Conservation (phyloP, 2,113 vertebrate species). For the Ellobius talpinus region DNA sequence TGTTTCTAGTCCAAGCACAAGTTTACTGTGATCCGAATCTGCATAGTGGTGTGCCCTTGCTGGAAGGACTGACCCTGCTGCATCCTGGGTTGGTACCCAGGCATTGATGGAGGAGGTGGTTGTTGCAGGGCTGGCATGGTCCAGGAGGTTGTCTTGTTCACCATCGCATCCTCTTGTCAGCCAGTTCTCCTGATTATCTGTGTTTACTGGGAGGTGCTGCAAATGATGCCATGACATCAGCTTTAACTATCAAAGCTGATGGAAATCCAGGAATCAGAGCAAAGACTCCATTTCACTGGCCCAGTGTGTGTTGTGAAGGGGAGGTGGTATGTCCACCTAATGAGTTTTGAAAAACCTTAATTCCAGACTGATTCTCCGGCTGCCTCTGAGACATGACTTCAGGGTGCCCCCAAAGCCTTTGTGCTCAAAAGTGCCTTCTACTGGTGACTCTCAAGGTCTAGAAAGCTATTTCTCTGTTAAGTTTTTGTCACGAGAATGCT, state of each 20-base stretch:
- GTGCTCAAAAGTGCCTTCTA: background rate
- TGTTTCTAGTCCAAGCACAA: background rate
- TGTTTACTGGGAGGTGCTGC: background rate
- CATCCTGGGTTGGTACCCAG: background rate
- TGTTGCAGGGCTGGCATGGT: background rate
- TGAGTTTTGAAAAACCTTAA: background rate
- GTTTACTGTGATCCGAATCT: background rate
- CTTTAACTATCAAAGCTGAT: background rate
- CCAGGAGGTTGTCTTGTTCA: background rate
- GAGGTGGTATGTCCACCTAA: background rate
- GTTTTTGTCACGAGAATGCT: background rate
- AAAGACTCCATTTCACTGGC: background rate
- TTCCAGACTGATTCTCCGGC: background rate
- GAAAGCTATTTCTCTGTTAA: background rate
- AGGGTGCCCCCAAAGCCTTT: background rate
- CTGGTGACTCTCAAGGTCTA: background rate
- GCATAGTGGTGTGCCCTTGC: rapidly evolving
- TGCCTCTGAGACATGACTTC: background rate
- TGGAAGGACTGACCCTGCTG: background rate
- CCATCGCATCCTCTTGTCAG: background rate
- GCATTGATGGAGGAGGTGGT: background rate
- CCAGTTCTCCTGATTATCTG: background rate
- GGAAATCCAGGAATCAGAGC: background rate
- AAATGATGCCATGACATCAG: no score
- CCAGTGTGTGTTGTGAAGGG: background rate